Conservation (phyloP, 2,888 invertebrate species). For the Chelonus formosanus region DNA sequence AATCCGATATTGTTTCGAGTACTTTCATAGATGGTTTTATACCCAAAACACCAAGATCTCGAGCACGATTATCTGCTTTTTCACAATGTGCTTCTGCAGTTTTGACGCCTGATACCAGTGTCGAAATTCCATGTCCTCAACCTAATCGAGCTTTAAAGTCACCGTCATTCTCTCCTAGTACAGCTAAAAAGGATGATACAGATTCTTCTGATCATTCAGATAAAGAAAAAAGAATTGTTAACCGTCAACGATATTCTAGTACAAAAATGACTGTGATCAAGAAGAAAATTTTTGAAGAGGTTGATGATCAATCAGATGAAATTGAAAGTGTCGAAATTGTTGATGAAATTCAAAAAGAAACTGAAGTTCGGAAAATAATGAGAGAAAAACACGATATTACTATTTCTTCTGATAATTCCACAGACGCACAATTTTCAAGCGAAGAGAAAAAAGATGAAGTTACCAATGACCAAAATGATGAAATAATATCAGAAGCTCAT, state of each 20-base stretch:
- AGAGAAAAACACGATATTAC: no score
- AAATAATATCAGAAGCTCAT: neutral
- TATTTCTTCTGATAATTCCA: no score
- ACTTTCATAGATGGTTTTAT: constrained; percentile 13
- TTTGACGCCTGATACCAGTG: constrained; percentile 49
- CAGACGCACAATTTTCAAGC: constrained; percentile 1
- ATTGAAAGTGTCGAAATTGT: no score
- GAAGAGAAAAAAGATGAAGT: neutral
- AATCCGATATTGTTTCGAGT: constrained; percentile 24
- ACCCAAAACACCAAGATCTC: constrained; percentile 11
- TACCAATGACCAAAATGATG: neutral
- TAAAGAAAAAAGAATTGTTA: neutral
- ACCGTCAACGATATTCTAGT: no score
- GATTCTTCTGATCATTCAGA: no score
- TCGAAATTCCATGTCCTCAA: constrained; percentile 35
- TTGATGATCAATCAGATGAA: no score
- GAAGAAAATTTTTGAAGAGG: no score
- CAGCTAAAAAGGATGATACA: no score
- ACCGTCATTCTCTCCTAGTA: no score
- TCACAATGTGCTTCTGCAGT: constrained; percentile 46
- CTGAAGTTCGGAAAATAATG: no score
- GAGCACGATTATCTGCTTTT: constrained; percentile 23
- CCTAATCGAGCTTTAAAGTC: neutral
- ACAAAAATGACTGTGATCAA: no score
- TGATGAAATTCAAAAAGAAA: no score